Evolutionary conservation across 2,888 invertebrate species (phyloP).

Genomic region (Elmis aenea): DNA sequence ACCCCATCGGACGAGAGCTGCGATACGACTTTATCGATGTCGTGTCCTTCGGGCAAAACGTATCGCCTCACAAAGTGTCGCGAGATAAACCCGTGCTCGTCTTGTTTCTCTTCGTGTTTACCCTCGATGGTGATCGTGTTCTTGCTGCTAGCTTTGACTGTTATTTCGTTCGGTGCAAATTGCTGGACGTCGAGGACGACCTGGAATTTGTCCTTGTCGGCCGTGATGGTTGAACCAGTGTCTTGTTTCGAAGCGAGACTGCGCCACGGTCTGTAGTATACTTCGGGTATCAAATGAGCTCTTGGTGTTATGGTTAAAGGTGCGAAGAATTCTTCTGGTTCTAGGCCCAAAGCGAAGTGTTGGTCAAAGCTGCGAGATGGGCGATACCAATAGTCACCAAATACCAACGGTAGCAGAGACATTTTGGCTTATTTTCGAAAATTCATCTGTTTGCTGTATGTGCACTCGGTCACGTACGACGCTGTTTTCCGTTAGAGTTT

Average conservation of each 20-base stretch:
- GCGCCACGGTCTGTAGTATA: conserved; percentile 48
- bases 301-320: conserved; percentile 10
- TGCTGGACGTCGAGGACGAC: conserved; percentile 70
- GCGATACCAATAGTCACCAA: conserved; percentile 50
- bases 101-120: conserved; percentile 69
- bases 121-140: conserved; percentile 67
- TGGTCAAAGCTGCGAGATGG: conserved; percentile 51
- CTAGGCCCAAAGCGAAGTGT: conserved; percentile 51
- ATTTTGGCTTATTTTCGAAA: no score
- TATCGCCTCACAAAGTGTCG: conserved; percentile 72
- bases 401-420: conserved; percentile 51
- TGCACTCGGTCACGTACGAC: no score
- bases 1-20: conserved; percentile 71
- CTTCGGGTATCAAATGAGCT: conserved; percentile 3
- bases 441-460: no score
- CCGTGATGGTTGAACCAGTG: conserved; percentile 51
- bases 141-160: conserved; percentile 62
- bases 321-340: conserved; percentile 49
- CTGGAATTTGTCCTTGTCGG: conserved; percentile 63
- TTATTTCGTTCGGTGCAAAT: conserved; percentile 70
- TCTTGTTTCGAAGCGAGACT: conserved; percentile 50
- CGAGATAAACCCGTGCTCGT: conserved; percentile 68
- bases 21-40: conserved; percentile 65
- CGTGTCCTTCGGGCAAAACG: conserved; percentile 65
- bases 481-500: no score